Conservation (phyloP, 2,797 vertebrate genomes). For the Caiman crocodilus region DNA sequence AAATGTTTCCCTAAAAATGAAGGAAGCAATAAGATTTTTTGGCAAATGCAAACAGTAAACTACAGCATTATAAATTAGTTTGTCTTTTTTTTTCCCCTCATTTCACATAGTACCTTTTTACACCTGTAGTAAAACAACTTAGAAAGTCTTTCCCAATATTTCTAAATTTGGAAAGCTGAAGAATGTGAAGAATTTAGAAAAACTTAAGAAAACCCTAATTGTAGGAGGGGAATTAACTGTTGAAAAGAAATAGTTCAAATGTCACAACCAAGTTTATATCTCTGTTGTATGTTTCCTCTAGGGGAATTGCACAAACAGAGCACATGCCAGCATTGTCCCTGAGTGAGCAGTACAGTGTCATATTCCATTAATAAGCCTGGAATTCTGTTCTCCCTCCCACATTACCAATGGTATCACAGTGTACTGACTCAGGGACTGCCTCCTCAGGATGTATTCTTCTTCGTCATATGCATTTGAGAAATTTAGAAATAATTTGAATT, state of each 20-base stretch:
- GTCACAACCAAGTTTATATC: not conserved
- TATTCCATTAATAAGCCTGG: constrained; percentile 33
- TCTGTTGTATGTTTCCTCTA: constrained; percentile 1
- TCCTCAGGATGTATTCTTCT: constrained; percentile 56
- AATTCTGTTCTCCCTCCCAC: constrained; percentile 62
- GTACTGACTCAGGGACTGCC: constrained; percentile 25
- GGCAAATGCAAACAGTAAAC: not conserved
- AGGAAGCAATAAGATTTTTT: not conserved
- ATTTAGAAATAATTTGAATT: constrained; percentile 29
- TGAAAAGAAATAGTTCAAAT: not conserved
- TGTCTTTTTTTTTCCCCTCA: too few species aligned
- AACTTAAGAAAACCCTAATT: not conserved
- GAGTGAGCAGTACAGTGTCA: constrained; percentile 24
- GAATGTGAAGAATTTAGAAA: not conserved
- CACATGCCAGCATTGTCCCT: not conserved
- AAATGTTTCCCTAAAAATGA: too few species aligned
- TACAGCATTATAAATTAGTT: not conserved
- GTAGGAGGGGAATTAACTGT: not conserved
- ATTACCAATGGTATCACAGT: constrained; percentile 31
- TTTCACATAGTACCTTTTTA: not conserved
- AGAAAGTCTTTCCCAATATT: not conserved
- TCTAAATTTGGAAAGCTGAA: not conserved
- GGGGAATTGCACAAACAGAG: not conserved
- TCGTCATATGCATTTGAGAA: constrained; percentile 59
- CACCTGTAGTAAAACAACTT: not conserved